Conservation (phyloP, 2,888 invertebrate species). For the Hofmannophila pseudospretella region DNA sequence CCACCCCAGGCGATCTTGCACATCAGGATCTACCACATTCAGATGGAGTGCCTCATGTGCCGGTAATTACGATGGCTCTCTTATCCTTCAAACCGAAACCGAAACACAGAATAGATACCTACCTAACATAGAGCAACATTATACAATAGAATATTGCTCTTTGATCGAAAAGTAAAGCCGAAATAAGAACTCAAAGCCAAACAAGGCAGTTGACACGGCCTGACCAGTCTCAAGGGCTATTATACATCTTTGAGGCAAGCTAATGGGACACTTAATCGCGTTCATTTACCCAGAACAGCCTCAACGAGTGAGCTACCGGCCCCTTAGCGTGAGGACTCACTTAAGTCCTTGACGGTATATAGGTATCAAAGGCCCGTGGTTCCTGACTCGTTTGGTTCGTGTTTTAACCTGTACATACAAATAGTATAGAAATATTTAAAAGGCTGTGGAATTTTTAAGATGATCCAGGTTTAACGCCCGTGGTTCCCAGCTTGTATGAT, state of each 20-base stretch:
- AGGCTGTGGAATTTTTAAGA: too few species aligned
- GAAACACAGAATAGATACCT: too few species aligned
- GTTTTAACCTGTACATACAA: slow-evolving; percentile 2
- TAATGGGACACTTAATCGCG: slow-evolving; percentile 51
- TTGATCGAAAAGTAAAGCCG: slow-evolving; percentile 9
- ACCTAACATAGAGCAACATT: too few species aligned
- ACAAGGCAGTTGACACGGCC: slow-evolving; percentile 30
- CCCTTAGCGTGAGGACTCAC: slow-evolving; percentile 45
- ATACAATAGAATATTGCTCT: too few species aligned
- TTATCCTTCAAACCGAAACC: too few species aligned
- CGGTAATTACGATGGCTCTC: too few species aligned
- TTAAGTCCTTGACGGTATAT: slow-evolving; percentile 49
- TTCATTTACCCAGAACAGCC: slow-evolving; percentile 24
- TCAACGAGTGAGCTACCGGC: slow-evolving; percentile 41
- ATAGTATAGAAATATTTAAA: too few species aligned
- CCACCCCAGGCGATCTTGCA: too few species aligned
- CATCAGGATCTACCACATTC: too few species aligned
- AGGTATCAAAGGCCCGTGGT: slow-evolving; percentile 52
- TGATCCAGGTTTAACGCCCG: too few species aligned
- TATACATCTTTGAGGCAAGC: slow-evolving; percentile 45
- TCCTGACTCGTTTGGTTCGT: slow-evolving; percentile 2
- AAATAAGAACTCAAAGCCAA: slow-evolving; percentile 26
- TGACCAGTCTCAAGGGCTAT: slow-evolving; percentile 31
- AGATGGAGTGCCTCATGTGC: too few species aligned
- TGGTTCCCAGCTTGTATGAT: too few species aligned